Base-by-base conservation (phyloP, 2,113 vertebrate species). In the Promerops cafer region DNA sequence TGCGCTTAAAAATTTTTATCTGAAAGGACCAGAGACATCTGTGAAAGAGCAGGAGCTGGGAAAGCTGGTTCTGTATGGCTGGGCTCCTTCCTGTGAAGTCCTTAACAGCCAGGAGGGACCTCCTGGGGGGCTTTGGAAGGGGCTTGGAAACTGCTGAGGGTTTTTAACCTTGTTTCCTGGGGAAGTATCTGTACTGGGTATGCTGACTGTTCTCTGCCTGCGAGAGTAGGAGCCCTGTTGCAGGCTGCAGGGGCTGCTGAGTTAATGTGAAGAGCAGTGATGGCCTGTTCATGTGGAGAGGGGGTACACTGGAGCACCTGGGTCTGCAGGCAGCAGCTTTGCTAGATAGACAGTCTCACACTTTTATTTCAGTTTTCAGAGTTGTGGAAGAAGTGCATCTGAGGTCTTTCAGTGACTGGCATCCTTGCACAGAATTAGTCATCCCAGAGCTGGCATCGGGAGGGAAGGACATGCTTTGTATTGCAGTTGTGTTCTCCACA, bases 401-500 rank as follows among this genome's bases (percentile, higher is more conserved):
- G 31, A 85, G 90, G 92, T 87, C 74, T 89, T 37, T 17, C 2
- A 4, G 60, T 78, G 93, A 39, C 77, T 63, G 83, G 65, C 87
- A 89, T 56, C 66, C 82, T 56, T 52, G 61, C n/a, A 40, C 6
- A 7, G 84, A 54, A 52, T 93, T 78, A 87, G 78, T 84, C 57
- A 76, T 56, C 53, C n/a, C 37, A 65, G 87, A 33, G 65, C 52
- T 78, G 61, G 78, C 16, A 10, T 35, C 1, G 2, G 72, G 31
- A 76, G 82, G 57, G 70, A 87, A 94, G 96, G 95, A 76, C 95
- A 39, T 45, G 78, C 78, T 96, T 93, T 93, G 92, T 83, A 64
- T 96, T 89, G 87, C 85, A n/a, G 39, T 33, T 95, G 78, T 95
- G 90, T 60, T 93, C 85, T 87, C 47, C 53, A n/a, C 39, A 9